Percentiles rank a stretch among this genome's conserved stretches.
These are phyloP conservation scores for Otolemur crassicaudatus DNA, from an alignment of 2,797 vertebrate genomes.

Conservation along the genomic window DNA sequence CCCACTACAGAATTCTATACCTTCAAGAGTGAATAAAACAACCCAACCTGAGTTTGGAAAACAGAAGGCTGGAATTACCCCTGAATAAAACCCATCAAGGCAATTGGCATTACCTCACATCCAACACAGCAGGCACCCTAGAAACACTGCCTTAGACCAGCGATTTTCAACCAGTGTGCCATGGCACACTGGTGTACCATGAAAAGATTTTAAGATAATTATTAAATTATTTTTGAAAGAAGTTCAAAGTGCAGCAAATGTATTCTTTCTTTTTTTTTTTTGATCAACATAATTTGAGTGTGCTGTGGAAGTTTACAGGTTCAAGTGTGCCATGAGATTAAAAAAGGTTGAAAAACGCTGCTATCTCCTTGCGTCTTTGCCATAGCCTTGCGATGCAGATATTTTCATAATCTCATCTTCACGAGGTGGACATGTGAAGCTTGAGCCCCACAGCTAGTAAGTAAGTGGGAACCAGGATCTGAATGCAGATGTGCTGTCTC, in stretches of 20 bases:
- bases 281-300: too few species aligned
- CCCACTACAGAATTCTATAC: background rate
- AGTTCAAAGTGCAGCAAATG: too few species aligned
- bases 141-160: background rate
- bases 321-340: too few species aligned
- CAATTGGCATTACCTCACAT: accelerated
- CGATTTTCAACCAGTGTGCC: too few species aligned
- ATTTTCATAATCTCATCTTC: background rate
- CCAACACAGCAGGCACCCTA: accelerated
- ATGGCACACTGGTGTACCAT: too few species aligned
- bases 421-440: accelerated
- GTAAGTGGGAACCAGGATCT: background rate
- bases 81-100: accelerated
- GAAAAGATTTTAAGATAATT: too few species aligned
- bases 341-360: too few species aligned
- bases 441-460: background rate
- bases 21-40: background rate
- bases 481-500: background rate
- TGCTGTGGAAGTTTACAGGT: too few species aligned
- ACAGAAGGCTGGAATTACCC: background rate
- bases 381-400: background rate
- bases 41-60: background rate
- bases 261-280: too few species aligned
- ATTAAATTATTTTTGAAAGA: too few species aligned
- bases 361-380: accelerated